Evolutionary conservation across 2,888 invertebrate genomes (phyloP), one percentile per base, ranked within the genome.

Genomic region (Antheraea yamamai): DNA sequence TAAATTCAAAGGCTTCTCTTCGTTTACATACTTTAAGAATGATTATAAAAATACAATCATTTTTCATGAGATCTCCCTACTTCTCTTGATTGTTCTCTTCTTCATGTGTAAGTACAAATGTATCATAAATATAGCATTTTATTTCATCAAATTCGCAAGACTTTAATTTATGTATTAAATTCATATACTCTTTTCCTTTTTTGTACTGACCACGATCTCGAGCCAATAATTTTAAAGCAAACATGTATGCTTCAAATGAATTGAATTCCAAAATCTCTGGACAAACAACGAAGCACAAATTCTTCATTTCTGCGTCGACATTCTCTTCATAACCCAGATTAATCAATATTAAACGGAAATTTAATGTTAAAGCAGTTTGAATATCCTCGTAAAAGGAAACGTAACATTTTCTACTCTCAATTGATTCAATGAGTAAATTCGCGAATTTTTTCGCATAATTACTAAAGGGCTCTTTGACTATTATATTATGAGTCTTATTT

Each of bases 171-270:
- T 79, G 78, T 35, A 86, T 71, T 0, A 84, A 72, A 23, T 76
- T 26, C 20, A 64, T 74, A 75, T 80, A 83, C 55, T 81, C 80
- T 47, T 78, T 68, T 0, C 73, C 7, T 73, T 55, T 20, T 75
- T 75, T 20, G n/a, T 61, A 58, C 1, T 20, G 12, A 23, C 76
- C 23, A 16, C 76, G 66, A 12, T 78, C 72, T 7, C 51, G 6
- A 14, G 88, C 83, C 4, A 88, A 30, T 16, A 89, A 77, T 52
- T 80, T 71, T n/a, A 88, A 10, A 6, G 82, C 83, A 20, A 88
- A 71, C 26, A 84, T 74, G 74, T 83, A 80, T 10, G 82, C 76
- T 75, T 87, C 85, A 35, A 80, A 74, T 58, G 51, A 66, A 4
- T 73, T 68, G n/a, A 26, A 20, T 18, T 75, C 72, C 77, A 75